phyloP scores from a whole-genome alignment of 2,113 vertebrate species.

The Chamaea fasciata region DNA sequence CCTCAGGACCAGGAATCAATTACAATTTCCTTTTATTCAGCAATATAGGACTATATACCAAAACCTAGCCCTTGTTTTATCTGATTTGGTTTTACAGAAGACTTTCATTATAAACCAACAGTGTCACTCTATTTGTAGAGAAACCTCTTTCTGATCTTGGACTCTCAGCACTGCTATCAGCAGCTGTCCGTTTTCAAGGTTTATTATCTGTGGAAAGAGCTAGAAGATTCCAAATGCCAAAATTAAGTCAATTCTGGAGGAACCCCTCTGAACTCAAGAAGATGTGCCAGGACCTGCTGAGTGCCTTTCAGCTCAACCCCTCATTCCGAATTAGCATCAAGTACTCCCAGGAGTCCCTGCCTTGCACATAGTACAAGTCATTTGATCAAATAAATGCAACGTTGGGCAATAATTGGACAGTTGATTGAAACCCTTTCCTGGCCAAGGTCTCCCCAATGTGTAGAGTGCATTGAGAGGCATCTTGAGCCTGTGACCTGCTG shows the following conservation, averaged over 20 bases:
- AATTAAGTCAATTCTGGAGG: not conserved
- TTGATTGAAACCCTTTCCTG: not conserved
- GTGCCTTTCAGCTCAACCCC: not conserved
- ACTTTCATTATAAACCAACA: not conserved
- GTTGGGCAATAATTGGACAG: not conserved
- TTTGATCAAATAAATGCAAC: not conserved
- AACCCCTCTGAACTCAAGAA: not conserved
- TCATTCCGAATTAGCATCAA: not conserved
- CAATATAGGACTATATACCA: not conserved
- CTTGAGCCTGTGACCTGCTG: not conserved
- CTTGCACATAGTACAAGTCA: not conserved
- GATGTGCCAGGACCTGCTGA: not conserved
- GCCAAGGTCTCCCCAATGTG: accelerated
- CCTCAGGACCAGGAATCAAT: not conserved
- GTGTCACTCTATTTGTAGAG: not conserved
- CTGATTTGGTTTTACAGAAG: not conserved
- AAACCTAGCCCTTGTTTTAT: not conserved
- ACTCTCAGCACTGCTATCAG: not conserved
- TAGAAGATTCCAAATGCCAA: not conserved
- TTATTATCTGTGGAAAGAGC: not conserved
- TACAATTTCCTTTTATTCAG: not conserved
- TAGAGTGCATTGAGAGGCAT: not conserved
- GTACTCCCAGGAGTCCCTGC: not conserved
- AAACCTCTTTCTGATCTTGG: not conserved
- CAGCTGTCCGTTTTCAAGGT: not conserved